These are phyloP conservation scores for Chymomyza caudatula DNA, from an alignment of 2,888 invertebrate genomes.

Conservation along the genomic window DNA sequence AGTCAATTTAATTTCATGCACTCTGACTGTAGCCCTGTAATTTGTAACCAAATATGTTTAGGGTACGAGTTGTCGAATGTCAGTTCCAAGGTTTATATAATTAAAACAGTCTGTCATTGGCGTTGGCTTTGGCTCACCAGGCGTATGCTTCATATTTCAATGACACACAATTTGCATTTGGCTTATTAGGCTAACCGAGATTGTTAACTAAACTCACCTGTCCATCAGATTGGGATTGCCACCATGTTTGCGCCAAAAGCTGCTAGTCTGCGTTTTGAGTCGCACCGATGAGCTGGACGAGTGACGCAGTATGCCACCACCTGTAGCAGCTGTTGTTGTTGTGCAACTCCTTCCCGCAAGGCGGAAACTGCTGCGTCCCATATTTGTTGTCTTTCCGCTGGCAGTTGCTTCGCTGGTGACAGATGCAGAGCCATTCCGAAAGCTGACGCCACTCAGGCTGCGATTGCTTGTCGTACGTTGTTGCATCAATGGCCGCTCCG, in stretches of 20 bases:
- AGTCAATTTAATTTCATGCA: slow-evolving; percentile 35
- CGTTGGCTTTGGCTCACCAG: neutral
- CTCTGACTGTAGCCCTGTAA: neutral
- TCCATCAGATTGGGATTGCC: slow-evolving; percentile 73
- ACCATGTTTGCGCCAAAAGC: slow-evolving; percentile 67
- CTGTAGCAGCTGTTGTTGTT: slow-evolving; percentile 10
- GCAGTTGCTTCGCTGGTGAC: slow-evolving; percentile 33
- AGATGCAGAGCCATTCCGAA: slow-evolving; percentile 35
- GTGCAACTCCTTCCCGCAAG: slow-evolving; percentile 39
- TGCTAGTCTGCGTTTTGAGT: slow-evolving; percentile 52
- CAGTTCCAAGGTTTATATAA: neutral
- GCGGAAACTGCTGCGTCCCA: slow-evolving; percentile 58
- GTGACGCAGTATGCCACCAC: slow-evolving; percentile 60
- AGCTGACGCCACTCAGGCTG: slow-evolving; percentile 52
- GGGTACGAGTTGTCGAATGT: neutral
- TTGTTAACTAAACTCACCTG: slow-evolving; percentile 63
- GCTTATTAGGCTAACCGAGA: too few species aligned
- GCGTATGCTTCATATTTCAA: slow-evolving; percentile 8
- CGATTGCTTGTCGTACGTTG: slow-evolving; percentile 41
- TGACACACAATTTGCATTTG: slow-evolving; percentile 22
- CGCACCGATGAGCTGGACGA: slow-evolving; percentile 58
- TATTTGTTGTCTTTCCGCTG: slow-evolving; percentile 22
- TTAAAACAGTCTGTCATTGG: neutral
- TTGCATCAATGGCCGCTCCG: slow-evolving; percentile 48
- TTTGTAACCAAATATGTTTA: neutral